Percentiles rank a stretch among this genome's conserved stretches.
These are phyloP conservation scores for Melieria crassipennis DNA, from an alignment of 2,888 invertebrate genomes.

Conservation along the genomic window DNA sequence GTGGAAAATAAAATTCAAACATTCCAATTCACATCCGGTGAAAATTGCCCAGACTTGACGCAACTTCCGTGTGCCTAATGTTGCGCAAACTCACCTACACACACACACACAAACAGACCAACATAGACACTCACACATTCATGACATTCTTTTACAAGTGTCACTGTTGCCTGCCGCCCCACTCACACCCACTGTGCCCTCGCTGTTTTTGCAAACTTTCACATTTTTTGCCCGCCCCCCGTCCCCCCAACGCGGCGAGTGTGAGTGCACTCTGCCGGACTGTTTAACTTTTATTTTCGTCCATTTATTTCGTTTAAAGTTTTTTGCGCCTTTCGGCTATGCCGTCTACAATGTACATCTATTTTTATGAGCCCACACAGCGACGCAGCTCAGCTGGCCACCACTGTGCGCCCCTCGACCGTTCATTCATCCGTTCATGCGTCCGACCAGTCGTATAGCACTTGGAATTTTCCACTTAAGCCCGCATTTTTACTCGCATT, in stretches of 20 bases:
- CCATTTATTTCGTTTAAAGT: too few relatives aligned
- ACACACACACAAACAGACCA: not conserved
- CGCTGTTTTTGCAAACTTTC: not conserved
- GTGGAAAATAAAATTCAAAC: not conserved
- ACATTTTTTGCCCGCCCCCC: not conserved
- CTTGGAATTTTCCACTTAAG: conserved; percentile 19
- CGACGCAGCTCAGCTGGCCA: too few relatives aligned
- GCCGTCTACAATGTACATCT: too few relatives aligned
- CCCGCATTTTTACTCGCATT: conserved; percentile 16
- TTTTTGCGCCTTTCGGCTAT: too few relatives aligned
- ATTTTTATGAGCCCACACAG: too few relatives aligned
- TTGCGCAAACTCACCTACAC: conserved; percentile 3
- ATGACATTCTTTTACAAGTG: too few relatives aligned
- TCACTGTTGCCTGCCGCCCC: too few relatives aligned
- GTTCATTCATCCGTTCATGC: too few relatives aligned
- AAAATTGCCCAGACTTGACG: conserved; percentile 8
- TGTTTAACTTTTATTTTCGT: not conserved
- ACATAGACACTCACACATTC: not conserved
- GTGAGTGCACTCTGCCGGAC: not conserved
- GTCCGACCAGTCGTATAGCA: not conserved
- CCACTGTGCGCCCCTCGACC: too few relatives aligned
- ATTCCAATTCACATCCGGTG: conserved; percentile 4
- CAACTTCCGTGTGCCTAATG: conserved; percentile 14
- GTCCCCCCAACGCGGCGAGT: not conserved
- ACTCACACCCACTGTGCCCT: not conserved